Base-by-base conservation (phyloP, 2,113 vertebrate genomes). In the Dicentrarchus labrax region DNA sequence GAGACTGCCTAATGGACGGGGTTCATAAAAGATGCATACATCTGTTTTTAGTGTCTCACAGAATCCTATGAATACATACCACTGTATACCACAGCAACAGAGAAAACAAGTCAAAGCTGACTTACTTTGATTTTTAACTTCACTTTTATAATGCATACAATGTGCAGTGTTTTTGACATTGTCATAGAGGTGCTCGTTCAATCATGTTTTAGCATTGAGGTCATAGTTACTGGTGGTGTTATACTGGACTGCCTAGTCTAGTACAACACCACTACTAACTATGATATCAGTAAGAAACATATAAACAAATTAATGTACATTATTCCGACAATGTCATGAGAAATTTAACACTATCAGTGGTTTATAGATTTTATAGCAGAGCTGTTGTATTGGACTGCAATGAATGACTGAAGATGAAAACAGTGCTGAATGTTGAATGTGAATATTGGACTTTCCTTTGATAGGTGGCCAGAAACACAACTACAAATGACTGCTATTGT, bases 1-100 rank as follows among this genome's bases (percentile, higher is more conserved):
- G 7, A 30, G 17, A 17, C 60, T n/a, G 50, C 45, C 59, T 16
- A 22, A 66, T 80, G 67, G 47, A 77, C 3, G 10, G 10, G 38
- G 38, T 73, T 76, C 74, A 86, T 72, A 38, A 62, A 77, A 68
- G 39, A 82, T 77, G 78, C 45, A 66, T 11, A 24, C 2, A 59
- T 24, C 53, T 76, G 24, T 47, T 76, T 76, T 62, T 70, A 57
- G 47, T 22, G n/a, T 61, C 30, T 50, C 5, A 45, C 5, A 45
- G 50, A 66, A 30, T 60, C 12, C n/a, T 47, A n/a, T 45, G 13
- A 9, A n/a, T 45, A n/a, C 4, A 15, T 24, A 12, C 1, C 4
- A 13, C 39, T 45, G 16, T 68, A 51, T 8, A 60, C 3, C 65
- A 65, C 59, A 76, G 50, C 1, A 3, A 36, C 16, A 50, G 41